Conservation (phyloP, 2,888 invertebrate genomes). For the Drosophila incognita region DNA sequence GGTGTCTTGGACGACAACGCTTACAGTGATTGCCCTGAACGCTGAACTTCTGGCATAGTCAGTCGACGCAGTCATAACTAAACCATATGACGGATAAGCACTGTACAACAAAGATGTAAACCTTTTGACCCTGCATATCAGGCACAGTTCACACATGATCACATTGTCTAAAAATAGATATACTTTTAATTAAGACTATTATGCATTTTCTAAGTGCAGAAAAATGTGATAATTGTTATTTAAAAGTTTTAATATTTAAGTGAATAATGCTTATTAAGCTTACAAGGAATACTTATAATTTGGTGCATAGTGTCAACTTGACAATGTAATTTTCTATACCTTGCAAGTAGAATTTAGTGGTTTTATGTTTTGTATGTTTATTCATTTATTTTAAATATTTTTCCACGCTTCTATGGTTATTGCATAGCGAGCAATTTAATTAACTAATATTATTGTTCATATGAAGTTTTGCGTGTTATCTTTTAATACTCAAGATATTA, state of each 20-base stretch:
- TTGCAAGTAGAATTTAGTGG: not conserved
- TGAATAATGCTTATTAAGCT: not conserved
- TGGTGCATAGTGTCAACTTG: not conserved
- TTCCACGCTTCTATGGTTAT: not conserved
- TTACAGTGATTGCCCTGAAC: slow-evolving; percentile 40
- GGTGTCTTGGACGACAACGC: slow-evolving; percentile 29
- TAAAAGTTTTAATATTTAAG: not conserved
- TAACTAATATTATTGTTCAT: not conserved
- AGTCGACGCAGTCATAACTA: slow-evolving; percentile 39
- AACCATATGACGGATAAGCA: slow-evolving; percentile 51
- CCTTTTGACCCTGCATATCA: not conserved
- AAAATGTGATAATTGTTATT: not conserved
- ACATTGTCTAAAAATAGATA: not conserved
- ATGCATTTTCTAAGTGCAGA: not conserved
- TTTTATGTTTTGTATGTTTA: not conserved
- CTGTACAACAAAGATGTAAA: slow-evolving; percentile 19
- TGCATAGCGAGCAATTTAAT: not conserved
- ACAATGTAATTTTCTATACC: not conserved
- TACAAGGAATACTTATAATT: not conserved
- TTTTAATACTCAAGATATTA: not conserved
- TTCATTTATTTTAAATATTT: not conserved
- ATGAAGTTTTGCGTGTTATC: not conserved
- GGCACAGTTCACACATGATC: not conserved
- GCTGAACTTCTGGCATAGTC: slow-evolving; percentile 46
- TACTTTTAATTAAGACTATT: not conserved